Base-by-base conservation (phyloP, 2,113 vertebrate genomes). In the Bothrops jararaca region DNA sequence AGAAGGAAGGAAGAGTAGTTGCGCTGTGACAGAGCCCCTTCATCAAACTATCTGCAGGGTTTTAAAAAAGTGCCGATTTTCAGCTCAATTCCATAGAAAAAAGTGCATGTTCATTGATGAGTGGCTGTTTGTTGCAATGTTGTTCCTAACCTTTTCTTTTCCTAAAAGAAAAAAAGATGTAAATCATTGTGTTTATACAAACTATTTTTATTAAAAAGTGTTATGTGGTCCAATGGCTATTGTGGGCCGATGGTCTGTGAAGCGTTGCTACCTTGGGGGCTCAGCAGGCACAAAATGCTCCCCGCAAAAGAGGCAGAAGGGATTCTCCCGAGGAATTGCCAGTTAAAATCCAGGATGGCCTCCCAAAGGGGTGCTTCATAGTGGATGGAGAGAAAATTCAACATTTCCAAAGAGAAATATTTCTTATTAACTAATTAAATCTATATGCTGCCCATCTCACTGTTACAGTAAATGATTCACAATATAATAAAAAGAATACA, bases 191-290 rank as follows among this genome's bases (percentile, higher is more conserved):
- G 34, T 94, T 94, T 90, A 89, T 92, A 93, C 18, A 20, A 42
- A 45, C 24, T 92, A 24, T 74, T 94, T 95, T 91, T 95, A 96
- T 96, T 96, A 96, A 96, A 96, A 94, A 48, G 80, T 0, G 1
- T 89, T 24, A 20, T 58, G 54, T 26, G 10, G n/a, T 80, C 34
- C 34, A 39, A 20, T 34, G 69, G 69, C 34, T 39, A 20, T 39
- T 7, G 15, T 80, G 69, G 69, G 5, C 3, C 20, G 15, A 18
- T 0, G 15, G n/a, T 80, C 15, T 34, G 15, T 34, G 64, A 18
- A 34, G n/a, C 1, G 2, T 34, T 7, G 13, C n/a, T 34, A 7
- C 69, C n/a, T n/a, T 69, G 60, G 60, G 60, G 29, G 60, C 58
- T 13, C 4, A 34, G 64, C 64, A 2, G 64, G 29, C n/a, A 15